These are phyloP conservation scores for Alitta virens DNA, from an alignment of 2,888 invertebrate species.

Conservation along the genomic window DNA sequence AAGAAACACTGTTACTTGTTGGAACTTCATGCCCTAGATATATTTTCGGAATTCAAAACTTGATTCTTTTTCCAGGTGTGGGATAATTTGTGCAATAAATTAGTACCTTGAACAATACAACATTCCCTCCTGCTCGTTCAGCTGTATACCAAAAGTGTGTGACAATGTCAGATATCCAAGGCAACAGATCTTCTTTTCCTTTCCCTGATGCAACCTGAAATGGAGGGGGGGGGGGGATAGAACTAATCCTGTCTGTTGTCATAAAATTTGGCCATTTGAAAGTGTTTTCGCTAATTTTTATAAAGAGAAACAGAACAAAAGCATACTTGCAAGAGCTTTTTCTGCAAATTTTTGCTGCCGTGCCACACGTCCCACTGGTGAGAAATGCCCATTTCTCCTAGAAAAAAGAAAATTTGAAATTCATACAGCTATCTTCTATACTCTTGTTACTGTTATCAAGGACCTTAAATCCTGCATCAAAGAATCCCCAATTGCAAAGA, in stretches of 20 bases:
- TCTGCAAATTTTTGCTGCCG: background rate
- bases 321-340: background rate
- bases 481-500: no score
- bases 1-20: background rate
- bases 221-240: no score
- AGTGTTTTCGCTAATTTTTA: no score
- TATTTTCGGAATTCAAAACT: no score
- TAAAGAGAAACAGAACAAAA: no score
- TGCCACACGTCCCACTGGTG: slow-evolving; percentile 2
- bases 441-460: no score
- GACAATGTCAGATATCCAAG: background rate
- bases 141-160: background rate
- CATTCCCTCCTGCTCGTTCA: background rate
- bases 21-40: no score
- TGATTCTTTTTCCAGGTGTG: background rate
- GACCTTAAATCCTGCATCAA: no score
- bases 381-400: background rate
- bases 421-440: no score
- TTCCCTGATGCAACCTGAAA: background rate
- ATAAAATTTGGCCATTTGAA: no score
- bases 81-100: no score
- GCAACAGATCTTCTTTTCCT: background rate
- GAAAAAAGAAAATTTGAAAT: background rate
- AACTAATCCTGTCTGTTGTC: no score
- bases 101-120: background rate